These are phyloP conservation scores for Gallinago stenura DNA, from an alignment of 2,797 vertebrate genomes.

Conservation along the genomic window DNA sequence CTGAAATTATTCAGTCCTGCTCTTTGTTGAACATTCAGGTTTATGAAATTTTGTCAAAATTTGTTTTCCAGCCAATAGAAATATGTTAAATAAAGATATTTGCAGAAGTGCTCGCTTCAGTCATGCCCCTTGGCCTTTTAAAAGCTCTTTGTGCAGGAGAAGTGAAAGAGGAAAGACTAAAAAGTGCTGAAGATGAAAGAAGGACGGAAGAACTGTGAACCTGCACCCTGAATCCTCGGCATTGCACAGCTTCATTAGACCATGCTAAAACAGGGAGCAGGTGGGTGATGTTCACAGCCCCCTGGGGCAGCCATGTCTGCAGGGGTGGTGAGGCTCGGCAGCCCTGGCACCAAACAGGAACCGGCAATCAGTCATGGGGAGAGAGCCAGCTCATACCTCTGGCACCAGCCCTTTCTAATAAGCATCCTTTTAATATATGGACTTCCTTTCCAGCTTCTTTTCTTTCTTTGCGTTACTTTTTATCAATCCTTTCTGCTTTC, in stretches of 20 bases:
- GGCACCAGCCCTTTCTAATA: not conserved
- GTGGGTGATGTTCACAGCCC: accelerated
- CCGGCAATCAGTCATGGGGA: not conserved
- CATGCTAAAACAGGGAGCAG: not conserved
- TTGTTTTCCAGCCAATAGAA: not conserved
- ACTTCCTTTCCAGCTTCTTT: not conserved
- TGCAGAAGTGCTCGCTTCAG: not conserved
- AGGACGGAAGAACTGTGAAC: not conserved
- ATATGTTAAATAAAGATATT: not conserved
- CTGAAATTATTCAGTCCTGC: not conserved
- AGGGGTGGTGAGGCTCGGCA: not conserved
- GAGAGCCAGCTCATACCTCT: not conserved
- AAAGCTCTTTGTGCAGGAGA: not conserved
- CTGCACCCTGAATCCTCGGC: not conserved
- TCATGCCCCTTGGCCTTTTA: not conserved
- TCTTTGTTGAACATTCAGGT: not conserved
- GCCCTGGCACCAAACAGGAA: not conserved
- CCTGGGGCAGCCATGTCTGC: not conserved
- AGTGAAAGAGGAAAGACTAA: conserved; percentile 1
- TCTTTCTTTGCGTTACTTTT: not conserved
- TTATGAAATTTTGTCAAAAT: not conserved
- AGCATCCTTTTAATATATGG: accelerated
- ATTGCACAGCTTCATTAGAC: accelerated
- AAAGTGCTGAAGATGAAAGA: not conserved
- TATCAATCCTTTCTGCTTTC: not conserved